These are phyloP conservation scores for Lineus longissimus DNA, from an alignment of 1,140 invertebrate species.

Conservation along the genomic window DNA sequence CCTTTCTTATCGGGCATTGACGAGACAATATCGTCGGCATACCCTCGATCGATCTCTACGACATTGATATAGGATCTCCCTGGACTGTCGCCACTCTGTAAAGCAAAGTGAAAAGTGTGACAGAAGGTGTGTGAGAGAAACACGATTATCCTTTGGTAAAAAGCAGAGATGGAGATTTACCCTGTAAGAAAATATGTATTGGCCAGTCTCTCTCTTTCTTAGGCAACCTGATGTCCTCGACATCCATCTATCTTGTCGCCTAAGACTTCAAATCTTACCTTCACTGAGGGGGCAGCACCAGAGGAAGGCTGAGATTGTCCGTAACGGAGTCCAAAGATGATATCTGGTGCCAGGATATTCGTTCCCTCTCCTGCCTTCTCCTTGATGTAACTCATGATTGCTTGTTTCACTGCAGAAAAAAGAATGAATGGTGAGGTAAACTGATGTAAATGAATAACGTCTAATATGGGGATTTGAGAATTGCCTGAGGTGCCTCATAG, in stretches of 20 bases:
- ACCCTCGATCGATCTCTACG: background rate
- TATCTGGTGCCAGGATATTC: slow-evolving; percentile 42
- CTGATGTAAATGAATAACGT: background rate
- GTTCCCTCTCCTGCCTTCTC: background rate
- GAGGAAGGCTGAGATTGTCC: background rate
- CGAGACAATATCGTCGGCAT: background rate
- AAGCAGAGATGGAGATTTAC: too few relatives aligned
- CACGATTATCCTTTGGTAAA: too few relatives aligned
- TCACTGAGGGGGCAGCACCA: too few relatives aligned
- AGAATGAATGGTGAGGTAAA: background rate
- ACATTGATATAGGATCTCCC: slow-evolving; percentile 3
- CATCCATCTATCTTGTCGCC: too few relatives aligned
- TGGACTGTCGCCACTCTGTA: background rate
- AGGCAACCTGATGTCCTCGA: too few relatives aligned
- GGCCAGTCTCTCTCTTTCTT: too few relatives aligned
- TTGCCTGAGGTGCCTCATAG: too few relatives aligned
- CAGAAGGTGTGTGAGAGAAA: too few relatives aligned
- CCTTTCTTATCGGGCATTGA: background rate
- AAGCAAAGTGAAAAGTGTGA: background rate
- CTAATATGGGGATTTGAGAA: background rate
- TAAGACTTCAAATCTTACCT: too few relatives aligned
- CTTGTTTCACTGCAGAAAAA: background rate
- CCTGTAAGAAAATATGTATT: too few relatives aligned
- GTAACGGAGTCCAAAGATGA: slow-evolving; percentile 42
- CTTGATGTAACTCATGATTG: background rate